phyloP scores from a whole-genome alignment of 2,113 vertebrate species.

The Diadophis punctatus region DNA sequence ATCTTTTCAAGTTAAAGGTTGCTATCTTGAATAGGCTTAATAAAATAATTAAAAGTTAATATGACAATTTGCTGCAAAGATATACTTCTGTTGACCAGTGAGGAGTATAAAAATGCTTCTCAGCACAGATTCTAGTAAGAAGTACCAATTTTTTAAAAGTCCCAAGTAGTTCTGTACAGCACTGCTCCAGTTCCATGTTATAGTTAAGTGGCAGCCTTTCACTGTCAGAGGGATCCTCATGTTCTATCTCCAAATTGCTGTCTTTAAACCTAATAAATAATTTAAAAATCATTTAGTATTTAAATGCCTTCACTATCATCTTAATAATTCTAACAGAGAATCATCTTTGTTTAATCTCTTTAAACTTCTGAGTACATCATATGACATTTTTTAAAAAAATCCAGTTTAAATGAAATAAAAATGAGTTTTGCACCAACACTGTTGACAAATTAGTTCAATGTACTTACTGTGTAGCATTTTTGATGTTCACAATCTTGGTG shows the following conservation, averaged over 20 bases:
- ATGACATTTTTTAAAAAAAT: not conserved
- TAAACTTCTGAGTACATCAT: not conserved
- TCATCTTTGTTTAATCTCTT: not conserved
- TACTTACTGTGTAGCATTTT: slow-evolving; percentile 73
- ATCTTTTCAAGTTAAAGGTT: not conserved
- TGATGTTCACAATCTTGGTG: slow-evolving; percentile 78
- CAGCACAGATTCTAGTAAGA: not conserved
- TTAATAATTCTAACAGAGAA: not conserved
- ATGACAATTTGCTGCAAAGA: not conserved
- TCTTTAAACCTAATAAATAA: slow-evolving; percentile 64
- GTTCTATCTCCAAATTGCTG: slow-evolving; percentile 50
- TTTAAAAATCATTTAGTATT: not conserved
- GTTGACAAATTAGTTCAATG: accelerated
- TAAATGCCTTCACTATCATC: not conserved
- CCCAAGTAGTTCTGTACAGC: slow-evolving; percentile 75
- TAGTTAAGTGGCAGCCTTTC: slow-evolving; percentile 40
- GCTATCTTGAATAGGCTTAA: not conserved
- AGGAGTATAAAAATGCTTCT: not conserved
- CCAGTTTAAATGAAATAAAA: slow-evolving; percentile 18
- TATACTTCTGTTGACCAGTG: not conserved
- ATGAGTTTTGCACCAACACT: not conserved
- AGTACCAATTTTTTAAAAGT: slow-evolving; percentile 79
- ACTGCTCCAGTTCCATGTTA: slow-evolving; percentile 69
- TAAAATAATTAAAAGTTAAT: not conserved
- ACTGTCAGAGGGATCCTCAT: slow-evolving; percentile 15